A percentile compares a stretch with the other conserved stretches of the same genome.
phyloP scores from a whole-genome alignment of 2,888 invertebrate genomes.

The Chrysolina haemoptera region DNA sequence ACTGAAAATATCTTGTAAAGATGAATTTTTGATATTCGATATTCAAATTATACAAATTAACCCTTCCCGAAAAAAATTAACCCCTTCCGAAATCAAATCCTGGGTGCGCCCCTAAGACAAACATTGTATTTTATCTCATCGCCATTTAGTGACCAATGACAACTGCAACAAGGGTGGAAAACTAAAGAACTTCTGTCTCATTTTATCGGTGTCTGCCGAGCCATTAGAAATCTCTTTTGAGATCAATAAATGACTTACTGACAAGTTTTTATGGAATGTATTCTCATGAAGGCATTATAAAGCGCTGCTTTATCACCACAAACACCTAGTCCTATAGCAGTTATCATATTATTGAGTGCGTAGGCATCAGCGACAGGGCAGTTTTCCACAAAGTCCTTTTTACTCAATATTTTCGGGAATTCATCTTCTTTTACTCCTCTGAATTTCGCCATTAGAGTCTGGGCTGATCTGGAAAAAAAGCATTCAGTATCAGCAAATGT shows the following conservation, averaged over 20 bases:
- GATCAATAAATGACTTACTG: conserved; percentile 56
- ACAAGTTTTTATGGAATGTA: conserved; percentile 61
- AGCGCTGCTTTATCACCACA: conserved; percentile 62
- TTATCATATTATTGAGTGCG: conserved; percentile 62
- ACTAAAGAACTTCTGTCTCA: too few species aligned
- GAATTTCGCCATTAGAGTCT: conserved; percentile 51
- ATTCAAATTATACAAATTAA: too few species aligned
- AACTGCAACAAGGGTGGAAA: too few species aligned
- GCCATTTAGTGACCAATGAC: too few species aligned
- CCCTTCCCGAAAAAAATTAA: too few species aligned
- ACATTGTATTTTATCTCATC: too few species aligned
- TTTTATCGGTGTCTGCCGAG: too few species aligned
- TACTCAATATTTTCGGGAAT: conserved; percentile 51
- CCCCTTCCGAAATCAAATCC: too few species aligned
- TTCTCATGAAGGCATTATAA: conserved; percentile 61
- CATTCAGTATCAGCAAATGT: background rate
- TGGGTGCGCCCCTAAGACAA: too few species aligned
- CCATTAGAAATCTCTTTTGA: too few species aligned
- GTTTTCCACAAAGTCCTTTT: conserved; percentile 45
- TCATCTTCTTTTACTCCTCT: conserved; percentile 50
- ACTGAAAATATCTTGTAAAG: too few species aligned
- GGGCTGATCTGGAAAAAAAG: conserved; percentile 35
- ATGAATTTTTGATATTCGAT: too few species aligned
- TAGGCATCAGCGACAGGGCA: conserved; percentile 57
- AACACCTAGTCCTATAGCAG: conserved; percentile 63